phyloP scores from a whole-genome alignment of 2,888 invertebrate genomes.

The Hypercompe scribonia region DNA sequence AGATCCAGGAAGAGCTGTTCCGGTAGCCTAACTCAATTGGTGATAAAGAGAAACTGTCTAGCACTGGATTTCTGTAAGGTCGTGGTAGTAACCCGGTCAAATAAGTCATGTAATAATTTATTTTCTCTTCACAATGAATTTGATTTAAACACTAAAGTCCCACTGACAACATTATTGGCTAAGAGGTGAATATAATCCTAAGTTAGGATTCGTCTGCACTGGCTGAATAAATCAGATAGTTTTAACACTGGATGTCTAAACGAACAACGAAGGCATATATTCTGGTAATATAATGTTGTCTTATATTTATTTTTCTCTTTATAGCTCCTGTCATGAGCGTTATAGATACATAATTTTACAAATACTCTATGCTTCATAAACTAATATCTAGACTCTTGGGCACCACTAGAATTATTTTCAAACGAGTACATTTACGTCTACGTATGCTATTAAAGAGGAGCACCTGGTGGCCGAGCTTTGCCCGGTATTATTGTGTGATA shows the following conservation, averaged over 20 bases:
- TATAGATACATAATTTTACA: not conserved
- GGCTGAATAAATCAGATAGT: constrained; percentile 33
- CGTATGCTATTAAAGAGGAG: too few relatives aligned
- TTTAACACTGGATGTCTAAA: constrained; percentile 26
- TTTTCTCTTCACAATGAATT: not conserved
- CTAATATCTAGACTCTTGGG: too few relatives aligned
- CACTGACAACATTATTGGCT: not conserved
- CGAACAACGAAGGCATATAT: not conserved
- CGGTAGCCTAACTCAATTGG: too few relatives aligned
- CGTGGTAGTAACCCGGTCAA: not conserved
- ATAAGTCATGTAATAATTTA: too few relatives aligned
- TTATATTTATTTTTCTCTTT: not conserved
- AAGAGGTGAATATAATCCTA: constrained; percentile 15
- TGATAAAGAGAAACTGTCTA: too few relatives aligned
- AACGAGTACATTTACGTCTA: too few relatives aligned
- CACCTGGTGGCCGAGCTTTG: too few relatives aligned
- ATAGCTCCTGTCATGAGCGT: not conserved
- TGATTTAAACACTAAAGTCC: not conserved
- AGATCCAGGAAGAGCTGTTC: too few relatives aligned
- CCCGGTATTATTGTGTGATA: too few relatives aligned
- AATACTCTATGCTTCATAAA: too few relatives aligned
- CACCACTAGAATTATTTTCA: too few relatives aligned
- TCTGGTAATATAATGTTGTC: not conserved
- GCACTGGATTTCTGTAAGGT: too few relatives aligned
- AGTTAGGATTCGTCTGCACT: constrained; percentile 24